Base-by-base conservation (phyloP, 30 jellyfish, hydroid and myxozoan genomes). In the Clytia hemisphaerica region DNA sequence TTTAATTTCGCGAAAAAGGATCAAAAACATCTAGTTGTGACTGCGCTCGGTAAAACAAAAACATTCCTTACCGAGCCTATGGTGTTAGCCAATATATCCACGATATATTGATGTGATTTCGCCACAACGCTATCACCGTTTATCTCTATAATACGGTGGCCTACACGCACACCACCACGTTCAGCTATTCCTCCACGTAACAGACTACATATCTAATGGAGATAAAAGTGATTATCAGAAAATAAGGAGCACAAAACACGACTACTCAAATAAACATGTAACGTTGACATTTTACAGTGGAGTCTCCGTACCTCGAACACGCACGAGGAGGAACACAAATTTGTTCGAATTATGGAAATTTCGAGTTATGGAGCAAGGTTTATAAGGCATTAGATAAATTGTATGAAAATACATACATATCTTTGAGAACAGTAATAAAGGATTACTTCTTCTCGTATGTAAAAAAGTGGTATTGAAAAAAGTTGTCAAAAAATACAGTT, bases 161-260 rank as follows among this genome's bases (percentile, higher is more conserved):
- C 99, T 44, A 91, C 99, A 62, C 99, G 79, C 0, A 91, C 95
- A 6, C 99, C 99, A 42, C 95, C 99, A 15, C 99, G 88, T 48
- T 91, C 99, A 2, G 99, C 99, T 9, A 91, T 82, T 6, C 99
- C 99, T 26, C 99, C 99, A 28, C 99, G 95, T 1, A 91, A 76
- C 30, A 91, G 57, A 45, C 99, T 91, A 78, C 99, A 91, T 12
- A 91, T 91, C 99, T 91, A 36, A 49, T 57, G 32, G 21, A 36
- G 25, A 50, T n/a, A n/a, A 27, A 18, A 51, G 27, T 16, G 31
- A 47, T 4, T 3, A 25, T 21, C 12, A 58, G 12, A n/a, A n/a
- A n/a, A n/a, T 9, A 9, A 42, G n/a, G n/a, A 42, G 12, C 15
- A n/a, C 53, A 42, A 9, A n/a, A 12, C 53, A 9, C 15, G 12